Conservation (phyloP, 2,888 invertebrate species). For the Meiosimyza decipiens region DNA sequence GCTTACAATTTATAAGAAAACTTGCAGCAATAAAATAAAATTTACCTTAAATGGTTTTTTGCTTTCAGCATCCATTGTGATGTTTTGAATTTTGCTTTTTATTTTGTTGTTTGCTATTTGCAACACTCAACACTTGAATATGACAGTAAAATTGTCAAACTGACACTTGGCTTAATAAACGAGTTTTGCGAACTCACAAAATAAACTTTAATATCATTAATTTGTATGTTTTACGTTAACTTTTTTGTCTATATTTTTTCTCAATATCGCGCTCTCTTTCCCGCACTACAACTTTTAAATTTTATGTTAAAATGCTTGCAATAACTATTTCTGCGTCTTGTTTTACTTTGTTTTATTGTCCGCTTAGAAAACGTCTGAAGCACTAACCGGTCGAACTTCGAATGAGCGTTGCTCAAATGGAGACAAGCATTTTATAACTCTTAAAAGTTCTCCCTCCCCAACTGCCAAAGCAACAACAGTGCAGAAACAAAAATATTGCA, state of each 20-base stretch:
- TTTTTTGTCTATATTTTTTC: no score
- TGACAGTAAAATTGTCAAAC: not conserved
- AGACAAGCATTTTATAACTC: constrained; percentile 20
- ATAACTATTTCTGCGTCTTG: constrained; percentile 9
- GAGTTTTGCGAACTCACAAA: no score
- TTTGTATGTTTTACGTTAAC: no score
- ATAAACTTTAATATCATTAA: no score
- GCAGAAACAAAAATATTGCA: no score
- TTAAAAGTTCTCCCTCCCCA: not conserved
- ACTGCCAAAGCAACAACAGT: not conserved
- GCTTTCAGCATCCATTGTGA: constrained; percentile 50
- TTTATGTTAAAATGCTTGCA: no score
- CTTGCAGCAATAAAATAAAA: constrained; percentile 18
- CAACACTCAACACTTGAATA: constrained; percentile 1
- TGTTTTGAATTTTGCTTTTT: constrained; percentile 28
- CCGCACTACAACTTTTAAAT: no score
- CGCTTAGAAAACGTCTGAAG: constrained; percentile 43
- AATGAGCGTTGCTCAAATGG: constrained; percentile 44
- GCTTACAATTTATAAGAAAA: constrained; percentile 16
- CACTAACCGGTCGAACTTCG: constrained; percentile 48
- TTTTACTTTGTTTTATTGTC: constrained; percentile 31
- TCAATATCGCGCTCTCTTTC: no score
- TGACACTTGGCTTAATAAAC: not conserved
- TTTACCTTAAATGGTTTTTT: constrained; percentile 55
- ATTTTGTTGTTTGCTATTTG: constrained; percentile 29